These are phyloP conservation scores for Pycnonotus jocosus DNA, from an alignment of 2,113 vertebrate genomes.

Conservation along the genomic window DNA sequence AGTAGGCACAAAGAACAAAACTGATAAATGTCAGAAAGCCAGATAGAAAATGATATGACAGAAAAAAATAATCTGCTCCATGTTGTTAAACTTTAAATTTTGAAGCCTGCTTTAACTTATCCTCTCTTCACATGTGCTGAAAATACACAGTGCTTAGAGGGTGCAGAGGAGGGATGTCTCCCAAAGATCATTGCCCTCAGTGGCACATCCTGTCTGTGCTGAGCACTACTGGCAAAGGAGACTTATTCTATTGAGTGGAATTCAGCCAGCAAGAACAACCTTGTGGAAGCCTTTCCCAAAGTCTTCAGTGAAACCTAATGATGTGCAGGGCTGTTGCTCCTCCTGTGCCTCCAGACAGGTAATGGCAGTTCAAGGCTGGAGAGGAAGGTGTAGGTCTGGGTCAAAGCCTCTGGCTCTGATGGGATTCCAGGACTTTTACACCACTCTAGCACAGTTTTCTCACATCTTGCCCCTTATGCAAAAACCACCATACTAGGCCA, in stretches of 20 bases:
- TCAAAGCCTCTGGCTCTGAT: not conserved
- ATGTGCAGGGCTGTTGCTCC: not conserved
- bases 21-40: not conserved
- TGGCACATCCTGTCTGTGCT: not conserved
- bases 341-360: not conserved
- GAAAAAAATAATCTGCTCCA: not conserved
- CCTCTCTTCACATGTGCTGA: not conserved
- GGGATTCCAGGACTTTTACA: not conserved
- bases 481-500: not conserved
- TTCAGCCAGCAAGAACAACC: not conserved
- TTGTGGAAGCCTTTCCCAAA: not conserved
- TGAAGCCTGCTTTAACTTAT: not conserved
- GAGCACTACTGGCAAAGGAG: not conserved
- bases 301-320: not conserved
- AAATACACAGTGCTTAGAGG: not conserved
- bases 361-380: no score
- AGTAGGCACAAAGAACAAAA: not conserved
- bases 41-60: not conserved
- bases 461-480: not conserved
- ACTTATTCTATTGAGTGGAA: not conserved
- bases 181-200: accelerated
- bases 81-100: not conserved
- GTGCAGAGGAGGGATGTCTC: not conserved
- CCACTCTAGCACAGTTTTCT: not conserved
- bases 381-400: not conserved